Conservation (phyloP, 92 coral and sea anemone genomes). For the Isaurus tuberculatus region DNA sequence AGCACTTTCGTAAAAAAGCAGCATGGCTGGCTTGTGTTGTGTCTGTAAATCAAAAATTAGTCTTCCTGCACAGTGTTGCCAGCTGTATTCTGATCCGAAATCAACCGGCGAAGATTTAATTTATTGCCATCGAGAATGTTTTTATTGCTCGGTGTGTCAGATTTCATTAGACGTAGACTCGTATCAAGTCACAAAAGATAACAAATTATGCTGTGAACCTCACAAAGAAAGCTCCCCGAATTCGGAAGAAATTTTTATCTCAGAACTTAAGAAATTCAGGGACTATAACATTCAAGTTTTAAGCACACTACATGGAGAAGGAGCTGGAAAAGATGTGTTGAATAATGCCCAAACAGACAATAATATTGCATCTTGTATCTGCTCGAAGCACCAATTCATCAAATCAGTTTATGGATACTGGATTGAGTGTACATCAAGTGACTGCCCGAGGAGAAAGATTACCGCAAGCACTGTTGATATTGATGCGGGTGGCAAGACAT, state of each 20-base stretch:
- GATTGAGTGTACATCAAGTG: slow-evolving; percentile 70
- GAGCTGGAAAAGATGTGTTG: background rate
- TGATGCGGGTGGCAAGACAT: slow-evolving; percentile 57
- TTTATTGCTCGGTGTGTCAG: slow-evolving; percentile 44
- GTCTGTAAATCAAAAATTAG: slow-evolving; percentile 17
- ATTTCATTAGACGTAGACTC: slow-evolving; percentile 27
- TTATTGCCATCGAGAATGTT: slow-evolving; percentile 45
- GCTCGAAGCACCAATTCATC: slow-evolving; percentile 66
- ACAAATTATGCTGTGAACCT: slow-evolving; percentile 16
- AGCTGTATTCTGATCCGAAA: background rate
- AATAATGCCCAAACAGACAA: background rate
- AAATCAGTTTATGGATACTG: slow-evolving; percentile 62
- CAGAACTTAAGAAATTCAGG: slow-evolving; percentile 32
- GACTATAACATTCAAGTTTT: background rate
- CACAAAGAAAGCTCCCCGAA: slow-evolving; percentile 27
- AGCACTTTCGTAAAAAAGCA: background rate
- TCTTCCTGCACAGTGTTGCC: background rate
- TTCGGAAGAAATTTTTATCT: slow-evolving; percentile 24
- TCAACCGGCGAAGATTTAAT: background rate
- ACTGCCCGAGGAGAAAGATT: slow-evolving; percentile 62
- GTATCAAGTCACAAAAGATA: slow-evolving; percentile 36
- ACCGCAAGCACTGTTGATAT: slow-evolving; percentile 51
- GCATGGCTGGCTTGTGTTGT: slow-evolving; percentile 5
- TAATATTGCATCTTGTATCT: slow-evolving; percentile 36
- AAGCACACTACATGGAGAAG: background rate